These are phyloP conservation scores for Trichonephila clavata DNA, from an alignment of 1,140 invertebrate genomes.

Conservation along the genomic window DNA sequence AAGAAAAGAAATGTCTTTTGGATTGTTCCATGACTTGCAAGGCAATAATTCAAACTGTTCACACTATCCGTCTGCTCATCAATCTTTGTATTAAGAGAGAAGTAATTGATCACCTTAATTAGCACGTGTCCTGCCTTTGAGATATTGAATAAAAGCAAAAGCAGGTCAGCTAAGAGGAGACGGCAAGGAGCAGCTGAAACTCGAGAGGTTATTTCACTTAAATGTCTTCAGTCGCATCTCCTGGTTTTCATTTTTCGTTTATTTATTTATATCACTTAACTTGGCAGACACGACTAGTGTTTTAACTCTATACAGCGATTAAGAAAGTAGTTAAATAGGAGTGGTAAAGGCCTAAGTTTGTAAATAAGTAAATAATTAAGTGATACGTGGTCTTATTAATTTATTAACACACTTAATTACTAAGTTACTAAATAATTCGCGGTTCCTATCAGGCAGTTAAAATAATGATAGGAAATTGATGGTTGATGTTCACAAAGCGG, in stretches of 20 bases:
- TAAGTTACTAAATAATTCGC: background rate
- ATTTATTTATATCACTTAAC: background rate
- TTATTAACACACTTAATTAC: background rate
- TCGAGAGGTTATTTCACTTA: background rate
- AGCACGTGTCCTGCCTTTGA: background rate
- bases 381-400: background rate
- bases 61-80: constrained; percentile 2
- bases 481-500: background rate
- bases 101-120: constrained; percentile 37
- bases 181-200: background rate
- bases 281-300: background rate
- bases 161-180: background rate
- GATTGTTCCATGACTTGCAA: background rate
- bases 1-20: background rate
- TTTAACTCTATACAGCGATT: background rate
- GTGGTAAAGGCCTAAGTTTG: background rate
- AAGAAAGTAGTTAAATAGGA: background rate
- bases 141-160: constrained; percentile 9
- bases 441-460: background rate
- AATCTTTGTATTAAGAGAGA: constrained; percentile 3
- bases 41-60: background rate
- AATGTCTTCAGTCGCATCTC: background rate
- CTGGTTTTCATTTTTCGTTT: background rate
- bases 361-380: background rate
- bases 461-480: background rate